These are phyloP conservation scores for Zosterops japonicus DNA, from an alignment of 2,113 vertebrate species.

Conservation along the genomic window DNA sequence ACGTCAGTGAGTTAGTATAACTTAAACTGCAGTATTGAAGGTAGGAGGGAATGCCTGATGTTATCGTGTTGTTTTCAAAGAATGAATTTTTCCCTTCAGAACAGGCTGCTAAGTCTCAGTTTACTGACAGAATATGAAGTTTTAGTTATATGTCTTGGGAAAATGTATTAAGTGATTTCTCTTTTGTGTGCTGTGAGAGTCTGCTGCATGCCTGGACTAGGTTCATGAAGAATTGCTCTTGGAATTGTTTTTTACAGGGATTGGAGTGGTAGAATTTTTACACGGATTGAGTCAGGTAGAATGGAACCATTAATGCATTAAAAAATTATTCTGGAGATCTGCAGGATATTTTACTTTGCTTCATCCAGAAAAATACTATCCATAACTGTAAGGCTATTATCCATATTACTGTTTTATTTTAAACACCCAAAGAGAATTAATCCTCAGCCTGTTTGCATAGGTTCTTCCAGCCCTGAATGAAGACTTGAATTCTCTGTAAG, in stretches of 20 bases:
- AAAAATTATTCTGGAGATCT: background rate
- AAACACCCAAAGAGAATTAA: background rate
- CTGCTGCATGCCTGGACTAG: background rate
- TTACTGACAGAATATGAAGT: background rate
- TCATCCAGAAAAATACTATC: background rate
- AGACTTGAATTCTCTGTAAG: background rate
- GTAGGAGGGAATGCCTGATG: background rate
- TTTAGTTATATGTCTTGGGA: background rate
- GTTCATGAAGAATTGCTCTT: background rate
- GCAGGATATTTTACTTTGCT: background rate
- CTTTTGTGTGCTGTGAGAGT: background rate
- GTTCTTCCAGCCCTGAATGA: background rate
- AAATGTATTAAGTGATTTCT: background rate
- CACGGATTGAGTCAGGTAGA: background rate
- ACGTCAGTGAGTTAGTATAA: background rate
- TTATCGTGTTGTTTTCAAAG: background rate
- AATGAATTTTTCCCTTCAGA: background rate
- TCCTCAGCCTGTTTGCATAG: background rate
- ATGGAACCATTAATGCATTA: background rate
- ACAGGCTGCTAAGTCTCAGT: background rate
- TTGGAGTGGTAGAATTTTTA: background rate
- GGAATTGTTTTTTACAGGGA: background rate
- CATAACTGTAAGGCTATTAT: background rate
- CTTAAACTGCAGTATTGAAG: background rate
- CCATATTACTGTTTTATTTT: background rate